These are phyloP conservation scores for Phlogophora meticulosa DNA, from an alignment of 2,888 invertebrate species.

Conservation along the genomic window DNA sequence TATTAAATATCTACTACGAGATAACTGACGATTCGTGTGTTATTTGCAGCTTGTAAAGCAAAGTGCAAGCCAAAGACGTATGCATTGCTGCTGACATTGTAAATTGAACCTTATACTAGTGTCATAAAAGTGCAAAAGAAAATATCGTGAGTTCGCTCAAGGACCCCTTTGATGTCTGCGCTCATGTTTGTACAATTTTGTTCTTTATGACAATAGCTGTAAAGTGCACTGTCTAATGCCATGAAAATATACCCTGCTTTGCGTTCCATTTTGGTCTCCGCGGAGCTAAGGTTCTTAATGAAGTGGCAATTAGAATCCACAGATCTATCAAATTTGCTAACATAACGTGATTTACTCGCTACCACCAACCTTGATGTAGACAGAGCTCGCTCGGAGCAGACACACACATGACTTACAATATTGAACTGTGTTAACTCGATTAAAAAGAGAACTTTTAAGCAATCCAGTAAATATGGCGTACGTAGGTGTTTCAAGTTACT, in stretches of 20 bases:
- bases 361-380: neutral
- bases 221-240: slow-evolving; percentile 1
- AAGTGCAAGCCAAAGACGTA: slow-evolving; percentile 1
- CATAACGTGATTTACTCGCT: slow-evolving; percentile 7
- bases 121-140: slow-evolving; percentile 18
- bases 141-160: slow-evolving; percentile 13
- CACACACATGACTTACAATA: too few species aligned
- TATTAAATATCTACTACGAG: slow-evolving; percentile 25
- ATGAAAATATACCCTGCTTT: slow-evolving; percentile 3
- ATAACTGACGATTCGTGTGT: slow-evolving; percentile 20
- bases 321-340: slow-evolving; percentile 33
- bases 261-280: slow-evolving; percentile 30
- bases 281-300: slow-evolving; percentile 28
- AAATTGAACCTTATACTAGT: slow-evolving; percentile 8
- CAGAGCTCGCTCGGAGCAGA: neutral
- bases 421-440: too few species aligned
- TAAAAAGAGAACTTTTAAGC: too few species aligned
- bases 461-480: too few species aligned
- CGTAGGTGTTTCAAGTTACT: too few species aligned
- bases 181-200: slow-evolving; percentile 15
- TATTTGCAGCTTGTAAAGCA: slow-evolving; percentile 28
- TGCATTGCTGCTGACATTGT: slow-evolving; percentile 23
- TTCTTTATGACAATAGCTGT: slow-evolving; percentile 5
- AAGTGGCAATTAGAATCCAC: slow-evolving; percentile 36
- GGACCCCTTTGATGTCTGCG: slow-evolving; percentile 37